Evolutionary conservation across 2,888 invertebrate genomes (phyloP).

Genomic region (Polydrusus pterygomalis): DNA sequence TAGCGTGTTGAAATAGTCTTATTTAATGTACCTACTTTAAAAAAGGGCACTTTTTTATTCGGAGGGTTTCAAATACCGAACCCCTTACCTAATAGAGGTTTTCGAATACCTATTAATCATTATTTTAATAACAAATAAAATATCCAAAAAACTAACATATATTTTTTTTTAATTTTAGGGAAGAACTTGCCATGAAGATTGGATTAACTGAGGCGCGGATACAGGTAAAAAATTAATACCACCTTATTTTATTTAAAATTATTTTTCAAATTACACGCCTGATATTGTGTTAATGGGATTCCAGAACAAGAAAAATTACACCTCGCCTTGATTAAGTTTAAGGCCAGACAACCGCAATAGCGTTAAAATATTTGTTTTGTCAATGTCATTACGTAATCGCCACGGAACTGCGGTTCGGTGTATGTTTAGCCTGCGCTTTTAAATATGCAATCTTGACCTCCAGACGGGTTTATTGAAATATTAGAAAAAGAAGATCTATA

Average conservation of each 20-base stretch:
- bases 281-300: slow-evolving; percentile 42
- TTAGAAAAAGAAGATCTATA: too few species aligned
- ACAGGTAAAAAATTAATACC: slow-evolving; percentile 78
- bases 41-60: too few species aligned
- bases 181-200: slow-evolving; percentile 95
- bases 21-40: too few species aligned
- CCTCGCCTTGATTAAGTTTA: slow-evolving; percentile 44
- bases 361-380: slow-evolving; percentile 29
- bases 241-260: slow-evolving; percentile 32
- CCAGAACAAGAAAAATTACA: slow-evolving; percentile 41
- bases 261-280: slow-evolving; percentile 41
- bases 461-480: not conserved
- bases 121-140: slow-evolving; percentile 5
- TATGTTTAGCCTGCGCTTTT: not conserved
- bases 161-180: slow-evolving; percentile 80
- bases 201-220: slow-evolving; percentile 94
- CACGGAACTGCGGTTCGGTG: slow-evolving; percentile 19
- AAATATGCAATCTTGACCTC: slow-evolving; percentile 5
- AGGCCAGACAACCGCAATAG: slow-evolving; percentile 47
- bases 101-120: not conserved
- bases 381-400: slow-evolving; percentile 29
- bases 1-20: too few species aligned
- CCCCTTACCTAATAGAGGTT: too few species aligned
- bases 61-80: too few species aligned
- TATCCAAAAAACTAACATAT: not conserved